Percentiles rank a stretch among this genome's conserved stretches.
Evolutionary conservation across 2,888 invertebrate genomes (phyloP).

Genomic region (Drosophila borealis): DNA sequence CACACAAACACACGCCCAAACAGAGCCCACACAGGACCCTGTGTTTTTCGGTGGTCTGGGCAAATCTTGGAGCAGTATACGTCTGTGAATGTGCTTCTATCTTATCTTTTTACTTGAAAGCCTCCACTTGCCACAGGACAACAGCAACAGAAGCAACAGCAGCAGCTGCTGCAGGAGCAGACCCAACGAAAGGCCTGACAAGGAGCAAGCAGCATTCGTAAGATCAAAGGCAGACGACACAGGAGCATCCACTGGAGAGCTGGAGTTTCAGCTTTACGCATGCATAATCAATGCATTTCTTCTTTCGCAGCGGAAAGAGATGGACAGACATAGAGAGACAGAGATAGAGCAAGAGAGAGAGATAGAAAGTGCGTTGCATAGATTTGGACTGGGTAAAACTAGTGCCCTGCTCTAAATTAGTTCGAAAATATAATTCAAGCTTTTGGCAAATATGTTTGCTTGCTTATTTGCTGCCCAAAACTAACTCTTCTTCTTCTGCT

Average conservation of each 20-base stretch:
- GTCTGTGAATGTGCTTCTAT: constrained; percentile 66
- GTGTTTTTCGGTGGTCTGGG: constrained; percentile 52
- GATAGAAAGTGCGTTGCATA: neutral
- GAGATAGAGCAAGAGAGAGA: constrained; percentile 15
- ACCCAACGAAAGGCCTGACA: constrained; percentile 38
- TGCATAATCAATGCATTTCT: constrained; percentile 80
- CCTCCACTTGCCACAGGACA: constrained; percentile 46
- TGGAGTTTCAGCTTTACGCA: constrained; percentile 70
- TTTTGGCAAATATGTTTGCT: constrained; percentile 45
- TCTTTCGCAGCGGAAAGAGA: constrained; percentile 40
- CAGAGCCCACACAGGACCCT: neutral
- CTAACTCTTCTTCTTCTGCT: constrained; percentile 10
- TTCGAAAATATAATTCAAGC: constrained; percentile 68
- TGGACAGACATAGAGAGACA: neutral
- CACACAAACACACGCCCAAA: constrained; percentile 15
- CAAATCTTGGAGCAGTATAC: constrained; percentile 64
- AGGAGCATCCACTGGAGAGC: constrained; percentile 37
- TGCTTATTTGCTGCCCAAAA: constrained; percentile 22
- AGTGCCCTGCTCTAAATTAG: constrained; percentile 59
- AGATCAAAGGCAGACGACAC: constrained; percentile 56
- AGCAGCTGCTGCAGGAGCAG: constrained; percentile 3
- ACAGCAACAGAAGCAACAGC: neutral
- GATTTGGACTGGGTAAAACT: constrained; percentile 5
- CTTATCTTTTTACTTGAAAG: constrained; percentile 77
- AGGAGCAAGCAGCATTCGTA: constrained; percentile 21